phyloP scores from a whole-genome alignment of 2,888 invertebrate genomes.

The Liodrosophila aerea region DNA sequence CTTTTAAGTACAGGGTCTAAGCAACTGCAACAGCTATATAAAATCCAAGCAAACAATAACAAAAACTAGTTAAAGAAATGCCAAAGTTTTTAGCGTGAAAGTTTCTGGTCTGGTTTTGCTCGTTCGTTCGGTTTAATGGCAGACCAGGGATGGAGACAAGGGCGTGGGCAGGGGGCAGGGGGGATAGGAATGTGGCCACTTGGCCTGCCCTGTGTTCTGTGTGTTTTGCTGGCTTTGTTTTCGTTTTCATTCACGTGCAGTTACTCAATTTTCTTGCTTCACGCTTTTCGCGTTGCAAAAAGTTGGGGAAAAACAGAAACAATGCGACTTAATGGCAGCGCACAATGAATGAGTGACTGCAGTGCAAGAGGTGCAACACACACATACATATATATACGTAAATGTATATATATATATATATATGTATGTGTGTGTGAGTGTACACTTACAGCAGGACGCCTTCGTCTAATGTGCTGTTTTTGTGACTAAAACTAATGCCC shows the following conservation, averaged over 20 bases:
- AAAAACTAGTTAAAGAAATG: slow-evolving; percentile 79
- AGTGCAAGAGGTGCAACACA: slow-evolving; percentile 31
- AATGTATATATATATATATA: no score
- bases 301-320: slow-evolving; percentile 56
- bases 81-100: slow-evolving; percentile 77
- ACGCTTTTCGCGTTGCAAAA: slow-evolving; percentile 29
- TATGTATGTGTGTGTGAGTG: no score
- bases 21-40: slow-evolving; percentile 24
- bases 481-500: slow-evolving; percentile 68
- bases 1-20: slow-evolving; percentile 22
- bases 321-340: slow-evolving; percentile 68
- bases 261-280: slow-evolving; percentile 71
- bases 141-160: not conserved
- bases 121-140: not conserved
- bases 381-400: slow-evolving; percentile 6
- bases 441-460: no score
- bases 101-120: slow-evolving; percentile 41
- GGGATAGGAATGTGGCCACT: no score
- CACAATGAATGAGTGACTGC: slow-evolving; percentile 49
- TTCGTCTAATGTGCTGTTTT: slow-evolving; percentile 44
- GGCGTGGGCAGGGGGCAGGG: not conserved
- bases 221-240: slow-evolving; percentile 56
- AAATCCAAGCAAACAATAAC: slow-evolving; percentile 64
- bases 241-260: slow-evolving; percentile 76
- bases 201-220: slow-evolving; percentile 12